Conservation (phyloP, 2,113 vertebrate species). For the Rynchops niger region DNA sequence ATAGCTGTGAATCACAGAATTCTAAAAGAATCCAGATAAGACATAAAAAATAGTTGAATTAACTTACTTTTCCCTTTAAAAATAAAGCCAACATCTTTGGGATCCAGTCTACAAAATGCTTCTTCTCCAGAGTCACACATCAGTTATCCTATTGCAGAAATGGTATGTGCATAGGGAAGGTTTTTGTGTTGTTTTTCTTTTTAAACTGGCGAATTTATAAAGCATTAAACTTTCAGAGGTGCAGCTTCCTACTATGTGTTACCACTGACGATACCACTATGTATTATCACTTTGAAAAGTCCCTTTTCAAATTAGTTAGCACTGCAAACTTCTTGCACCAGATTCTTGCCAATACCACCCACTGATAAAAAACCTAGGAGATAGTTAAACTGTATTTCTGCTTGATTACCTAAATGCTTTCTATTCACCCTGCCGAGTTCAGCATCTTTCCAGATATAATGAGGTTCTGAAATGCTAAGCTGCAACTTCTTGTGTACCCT, state of each 20-base stretch:
- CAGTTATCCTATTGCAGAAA: background rate
- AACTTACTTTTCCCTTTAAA: background rate
- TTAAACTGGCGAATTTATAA: background rate
- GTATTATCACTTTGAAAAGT: background rate
- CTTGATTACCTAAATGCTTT: background rate
- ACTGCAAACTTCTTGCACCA: background rate
- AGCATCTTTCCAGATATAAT: background rate
- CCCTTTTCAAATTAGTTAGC: background rate
- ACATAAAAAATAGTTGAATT: background rate
- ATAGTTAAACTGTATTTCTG: background rate
- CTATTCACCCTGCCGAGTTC: background rate
- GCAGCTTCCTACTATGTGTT: background rate
- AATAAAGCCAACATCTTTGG: background rate
- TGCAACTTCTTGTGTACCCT: background rate
- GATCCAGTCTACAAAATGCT: background rate
- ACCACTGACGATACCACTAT: background rate
- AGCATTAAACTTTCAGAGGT: background rate
- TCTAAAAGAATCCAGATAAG: background rate
- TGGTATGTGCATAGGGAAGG: background rate
- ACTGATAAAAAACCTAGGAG: background rate
- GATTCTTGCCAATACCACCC: background rate
- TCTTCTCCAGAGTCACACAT: background rate
- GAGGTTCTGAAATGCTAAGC: background rate
- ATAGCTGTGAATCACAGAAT: background rate
- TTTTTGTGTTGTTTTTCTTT: background rate